phyloP scores from a whole-genome alignment of 2,888 invertebrate genomes.

The Drosophila anomelani region DNA sequence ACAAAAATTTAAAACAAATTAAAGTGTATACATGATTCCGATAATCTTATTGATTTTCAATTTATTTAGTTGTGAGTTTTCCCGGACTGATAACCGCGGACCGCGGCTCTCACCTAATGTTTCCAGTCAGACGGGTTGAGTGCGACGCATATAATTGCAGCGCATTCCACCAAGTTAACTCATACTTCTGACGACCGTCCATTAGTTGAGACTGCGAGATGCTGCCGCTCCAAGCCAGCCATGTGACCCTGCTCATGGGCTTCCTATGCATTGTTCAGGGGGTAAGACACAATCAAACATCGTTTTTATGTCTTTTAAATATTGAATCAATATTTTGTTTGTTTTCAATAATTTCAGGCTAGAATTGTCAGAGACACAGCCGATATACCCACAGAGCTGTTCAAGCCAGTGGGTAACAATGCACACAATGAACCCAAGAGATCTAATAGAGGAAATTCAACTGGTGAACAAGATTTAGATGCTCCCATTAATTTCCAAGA shows the following conservation, averaged over 20 bases:
- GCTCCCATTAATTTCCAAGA: neutral
- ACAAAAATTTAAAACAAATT: neutral
- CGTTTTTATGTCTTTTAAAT: neutral
- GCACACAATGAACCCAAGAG: neutral
- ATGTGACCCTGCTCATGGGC: conserved; percentile 8
- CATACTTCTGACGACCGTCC: conserved; percentile 25
- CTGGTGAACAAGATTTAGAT: neutral
- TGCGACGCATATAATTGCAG: conserved; percentile 37
- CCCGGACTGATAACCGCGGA: conserved; percentile 42
- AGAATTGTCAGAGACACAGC: conserved; percentile 53
- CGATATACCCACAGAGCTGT: conserved; percentile 54
- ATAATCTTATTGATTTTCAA: conserved; percentile 16
- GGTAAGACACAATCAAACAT: conserved; percentile 34
- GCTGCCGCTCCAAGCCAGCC: conserved; percentile 15
- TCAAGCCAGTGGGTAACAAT: conserved; percentile 42
- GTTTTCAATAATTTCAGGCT: conserved; percentile 14
- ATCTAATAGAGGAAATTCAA: neutral
- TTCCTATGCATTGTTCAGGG: conserved; percentile 32
- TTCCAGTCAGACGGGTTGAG: conserved; percentile 43
- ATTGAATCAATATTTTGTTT: neutral
- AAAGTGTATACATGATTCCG: neutral
- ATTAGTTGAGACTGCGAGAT: conserved; percentile 31
- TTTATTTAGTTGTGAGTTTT: conserved; percentile 25
- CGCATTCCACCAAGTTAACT: conserved; percentile 24
- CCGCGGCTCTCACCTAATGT: conserved; percentile 31